A percentile compares a stretch with the other conserved stretches of the same genome.
These are phyloP conservation scores for Pseudotriccus pelzelni DNA, from an alignment of 2,797 vertebrate genomes.

Conservation along the genomic window DNA sequence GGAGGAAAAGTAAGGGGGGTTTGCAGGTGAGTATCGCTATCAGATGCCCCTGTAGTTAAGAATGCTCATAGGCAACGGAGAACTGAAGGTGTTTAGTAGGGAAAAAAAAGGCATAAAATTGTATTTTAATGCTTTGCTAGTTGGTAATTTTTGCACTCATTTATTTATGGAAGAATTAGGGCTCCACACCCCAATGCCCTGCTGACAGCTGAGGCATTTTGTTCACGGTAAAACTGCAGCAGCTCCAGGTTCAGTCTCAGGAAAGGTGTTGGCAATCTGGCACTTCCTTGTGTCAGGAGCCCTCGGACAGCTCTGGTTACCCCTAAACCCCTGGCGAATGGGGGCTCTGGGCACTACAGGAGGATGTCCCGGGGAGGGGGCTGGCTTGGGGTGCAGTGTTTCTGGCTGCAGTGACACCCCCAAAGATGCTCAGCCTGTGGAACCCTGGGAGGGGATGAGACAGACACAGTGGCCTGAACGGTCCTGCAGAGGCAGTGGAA, in stretches of 20 bases:
- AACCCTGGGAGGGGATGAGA: background rate
- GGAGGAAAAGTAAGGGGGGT: background rate
- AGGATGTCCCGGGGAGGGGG: fast-evolving
- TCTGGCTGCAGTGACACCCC: background rate
- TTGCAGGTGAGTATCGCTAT: fast-evolving
- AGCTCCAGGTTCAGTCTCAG: background rate
- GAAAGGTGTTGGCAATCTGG: background rate
- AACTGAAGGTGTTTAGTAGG: background rate
- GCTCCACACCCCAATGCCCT: background rate
- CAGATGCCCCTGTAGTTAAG: background rate
- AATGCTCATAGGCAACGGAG: background rate
- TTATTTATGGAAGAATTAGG: background rate
- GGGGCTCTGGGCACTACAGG: background rate
- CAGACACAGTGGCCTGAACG: fast-evolving
- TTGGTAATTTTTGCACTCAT: background rate
- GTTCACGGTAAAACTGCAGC: background rate
- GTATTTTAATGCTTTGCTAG: background rate
- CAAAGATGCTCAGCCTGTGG: background rate
- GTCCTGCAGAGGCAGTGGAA: fast-evolving
- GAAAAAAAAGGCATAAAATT: background rate
- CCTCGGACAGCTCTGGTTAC: background rate
- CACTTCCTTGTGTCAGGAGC: background rate
- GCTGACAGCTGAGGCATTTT: background rate
- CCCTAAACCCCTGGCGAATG: background rate
- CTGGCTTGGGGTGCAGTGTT: background rate